These are phyloP conservation scores for Plutomurus gul DNA, from an alignment of 1,140 invertebrate genomes.

Conservation along the genomic window DNA sequence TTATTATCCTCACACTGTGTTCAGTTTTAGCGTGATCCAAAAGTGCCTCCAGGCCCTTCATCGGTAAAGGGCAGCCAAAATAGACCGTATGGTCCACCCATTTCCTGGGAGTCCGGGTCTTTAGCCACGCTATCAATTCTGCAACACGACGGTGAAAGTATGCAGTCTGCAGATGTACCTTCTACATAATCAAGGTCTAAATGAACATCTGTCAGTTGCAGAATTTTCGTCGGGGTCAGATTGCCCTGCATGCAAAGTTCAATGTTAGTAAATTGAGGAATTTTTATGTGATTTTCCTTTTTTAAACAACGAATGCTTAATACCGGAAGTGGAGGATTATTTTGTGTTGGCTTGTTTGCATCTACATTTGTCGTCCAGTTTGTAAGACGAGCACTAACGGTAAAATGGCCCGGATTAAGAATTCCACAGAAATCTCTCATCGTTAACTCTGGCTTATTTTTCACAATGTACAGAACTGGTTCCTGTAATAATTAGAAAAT, in stretches of 20 bases:
- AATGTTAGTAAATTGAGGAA: conserved; percentile 58
- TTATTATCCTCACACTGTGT: not conserved
- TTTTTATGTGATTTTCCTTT: conserved; percentile 60
- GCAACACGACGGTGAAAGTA: conserved; percentile 60
- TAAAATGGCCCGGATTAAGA: conserved; percentile 30
- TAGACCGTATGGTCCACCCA: not conserved
- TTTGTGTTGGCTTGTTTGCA: not conserved
- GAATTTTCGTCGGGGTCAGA: conserved; percentile 56
- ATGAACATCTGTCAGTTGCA: conserved; percentile 63
- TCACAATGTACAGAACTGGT: conserved; percentile 25
- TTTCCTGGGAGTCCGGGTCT: not conserved
- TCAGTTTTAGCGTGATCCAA: not conserved
- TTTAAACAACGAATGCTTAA: conserved; percentile 58
- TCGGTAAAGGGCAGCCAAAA: conserved; percentile 10
- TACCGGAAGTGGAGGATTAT: not conserved
- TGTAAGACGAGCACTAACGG: not conserved
- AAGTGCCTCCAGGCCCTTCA: not conserved
- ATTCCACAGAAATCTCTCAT: conserved; percentile 39
- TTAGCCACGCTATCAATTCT: conserved; percentile 52
- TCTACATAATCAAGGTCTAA: conserved; percentile 61
- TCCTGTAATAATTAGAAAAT: conserved; percentile 1
- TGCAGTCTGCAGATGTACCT: conserved; percentile 59
- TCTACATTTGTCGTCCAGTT: conserved; percentile 32
- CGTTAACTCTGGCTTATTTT: not conserved
- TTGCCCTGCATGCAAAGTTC: conserved; percentile 55